Evolutionary conservation across 2,797 vertebrate genomes (phyloP), one percentile per base, ranked within the genome.

Genomic region (Pangasius macronema): DNA sequence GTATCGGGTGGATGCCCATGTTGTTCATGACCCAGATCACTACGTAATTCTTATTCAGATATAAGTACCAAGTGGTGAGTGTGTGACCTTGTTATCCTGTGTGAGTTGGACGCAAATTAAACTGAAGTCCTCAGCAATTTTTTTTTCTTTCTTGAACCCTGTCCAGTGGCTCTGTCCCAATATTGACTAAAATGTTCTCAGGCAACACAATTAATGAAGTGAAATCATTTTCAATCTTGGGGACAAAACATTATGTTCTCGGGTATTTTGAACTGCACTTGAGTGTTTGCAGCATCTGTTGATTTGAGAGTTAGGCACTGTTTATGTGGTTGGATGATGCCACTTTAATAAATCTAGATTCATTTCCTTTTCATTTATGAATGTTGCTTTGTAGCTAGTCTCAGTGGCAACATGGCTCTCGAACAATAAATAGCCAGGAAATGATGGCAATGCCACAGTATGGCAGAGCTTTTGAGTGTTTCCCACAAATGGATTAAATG

Each of bases 271-370:
- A 57, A 57, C 53, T 87, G 67, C 51, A 42, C 59, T 59, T 20
- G 30, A 46, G 33, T 63, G 13, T 86, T 79, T 27, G 46, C 67
- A 55, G 80, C 55, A 11, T 68, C 39, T 16, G 55, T 81, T 18
- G 85, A 76, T 91, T 27, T 65, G 86, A 92, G 90, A 89, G 90
- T 91, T 92, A 89, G 91, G 86, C 92, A 91, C 91, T 92, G 92
- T 93, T 94, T 92, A 92, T 91, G 92, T 46, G 87, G 93, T 92
- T 93, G 89, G 92, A 90, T 93, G 91, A 93, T 94, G 92, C 92
- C 91, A 91, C 92, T 92, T 91, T 92, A 86, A 86, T 91, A 92
- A 92, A 91, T 91, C 89, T 53, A 51, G 76, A 84, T 88, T 90
- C 75, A 85, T 83, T 88, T 85, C 79, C 84, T 88, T 86, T 92